Conservation (phyloP, 2,888 invertebrate species). For the Stenchaetothrips biformis region DNA sequence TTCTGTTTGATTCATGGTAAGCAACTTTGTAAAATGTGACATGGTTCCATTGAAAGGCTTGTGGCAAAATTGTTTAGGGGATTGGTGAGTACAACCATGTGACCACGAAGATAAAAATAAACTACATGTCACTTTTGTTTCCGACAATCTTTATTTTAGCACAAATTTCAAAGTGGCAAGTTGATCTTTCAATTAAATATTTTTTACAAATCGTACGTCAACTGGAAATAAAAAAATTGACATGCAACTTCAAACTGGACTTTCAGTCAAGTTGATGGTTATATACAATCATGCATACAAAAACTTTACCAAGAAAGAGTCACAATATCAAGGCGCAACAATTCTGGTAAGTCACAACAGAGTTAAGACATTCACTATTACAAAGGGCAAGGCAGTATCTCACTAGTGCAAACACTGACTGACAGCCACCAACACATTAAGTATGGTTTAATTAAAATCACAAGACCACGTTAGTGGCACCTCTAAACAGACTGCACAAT, state of each 20-base stretch:
- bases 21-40: conserved; percentile 14
- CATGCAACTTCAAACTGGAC: conserved; percentile 12
- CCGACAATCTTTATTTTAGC: conserved; percentile 11
- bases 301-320: conserved; percentile 7
- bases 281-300: conserved; percentile 14
- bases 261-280: conserved; percentile 17
- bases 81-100: background rate
- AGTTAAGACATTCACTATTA: conserved; percentile 6
- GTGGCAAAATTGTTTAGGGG: background rate
- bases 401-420: conserved; percentile 22
- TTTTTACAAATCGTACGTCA: conserved; percentile 18
- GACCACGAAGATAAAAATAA: conserved; percentile 9
- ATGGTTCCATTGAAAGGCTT: background rate
- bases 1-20: conserved; percentile 19
- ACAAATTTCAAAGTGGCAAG: conserved; percentile 19
- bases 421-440: conserved; percentile 20
- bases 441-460: conserved; percentile 19
- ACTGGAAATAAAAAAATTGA: conserved; percentile 25
- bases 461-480: conserved; percentile 15
- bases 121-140: conserved; percentile 16
- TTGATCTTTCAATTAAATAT: conserved; percentile 22
- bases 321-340: conserved; percentile 12
- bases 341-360: conserved; percentile 18
- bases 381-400: conserved; percentile 20
- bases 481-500: conserved; percentile 11